Evolutionary conservation across 92 coral and sea anemone species (phyloP).

Genomic region (Desmophyllum pertusum): DNA sequence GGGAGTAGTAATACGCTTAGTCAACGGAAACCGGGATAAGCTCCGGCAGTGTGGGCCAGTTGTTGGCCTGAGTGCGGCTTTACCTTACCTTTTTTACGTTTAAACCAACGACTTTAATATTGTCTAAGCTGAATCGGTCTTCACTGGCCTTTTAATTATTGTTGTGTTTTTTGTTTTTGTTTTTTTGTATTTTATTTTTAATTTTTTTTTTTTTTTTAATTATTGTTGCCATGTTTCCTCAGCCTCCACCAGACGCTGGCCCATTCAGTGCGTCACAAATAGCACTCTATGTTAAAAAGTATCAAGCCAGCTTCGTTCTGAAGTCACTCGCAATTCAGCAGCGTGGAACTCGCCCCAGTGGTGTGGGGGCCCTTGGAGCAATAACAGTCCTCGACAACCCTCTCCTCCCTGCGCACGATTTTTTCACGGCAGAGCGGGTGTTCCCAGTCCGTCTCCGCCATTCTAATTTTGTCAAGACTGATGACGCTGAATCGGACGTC

Average conservation of each 20-base stretch:
- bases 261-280: slow-evolving; percentile 70
- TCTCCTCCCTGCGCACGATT: slow-evolving; percentile 80
- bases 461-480: slow-evolving; percentile 44
- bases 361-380: slow-evolving; percentile 74
- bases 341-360: slow-evolving; percentile 57
- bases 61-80: too few relatives aligned
- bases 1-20: too few relatives aligned
- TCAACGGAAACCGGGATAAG: too few relatives aligned
- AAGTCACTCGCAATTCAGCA: slow-evolving; percentile 45
- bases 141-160: neutral
- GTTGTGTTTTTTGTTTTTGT: neutral
- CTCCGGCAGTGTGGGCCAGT: too few relatives aligned
- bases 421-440: slow-evolving; percentile 67
- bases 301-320: slow-evolving; percentile 59
- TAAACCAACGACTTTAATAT: too few relatives aligned
- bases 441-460: slow-evolving; percentile 82
- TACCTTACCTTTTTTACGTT: too few relatives aligned
- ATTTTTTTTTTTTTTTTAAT: too few relatives aligned
- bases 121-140: too few relatives aligned
- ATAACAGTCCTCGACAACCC: slow-evolving; percentile 67
- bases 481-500: slow-evolving; percentile 76
- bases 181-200: too few relatives aligned
- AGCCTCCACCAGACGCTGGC: slow-evolving; percentile 83
- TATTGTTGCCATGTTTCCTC: neutral
- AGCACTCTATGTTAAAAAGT: slow-evolving; percentile 36